Conservation (phyloP, 2,888 invertebrate genomes). For the Dendrolimus pini region DNA sequence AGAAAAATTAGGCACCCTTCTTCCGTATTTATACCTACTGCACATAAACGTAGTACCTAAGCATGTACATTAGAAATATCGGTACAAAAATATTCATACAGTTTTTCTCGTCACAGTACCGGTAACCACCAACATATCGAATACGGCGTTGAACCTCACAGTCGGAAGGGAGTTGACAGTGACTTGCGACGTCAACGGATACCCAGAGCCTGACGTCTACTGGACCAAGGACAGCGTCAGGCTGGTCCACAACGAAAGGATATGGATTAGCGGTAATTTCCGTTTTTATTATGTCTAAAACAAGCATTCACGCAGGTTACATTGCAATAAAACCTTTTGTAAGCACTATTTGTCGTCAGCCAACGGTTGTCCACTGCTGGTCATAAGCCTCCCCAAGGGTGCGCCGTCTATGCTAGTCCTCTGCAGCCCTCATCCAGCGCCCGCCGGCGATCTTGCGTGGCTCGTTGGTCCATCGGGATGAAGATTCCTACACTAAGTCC, state of each 20-base stretch:
- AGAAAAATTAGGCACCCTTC: neutral
- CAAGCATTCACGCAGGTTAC: too few relatives aligned
- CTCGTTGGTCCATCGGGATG: too few relatives aligned
- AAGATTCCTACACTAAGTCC: too few relatives aligned
- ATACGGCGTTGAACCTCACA: constrained; percentile 71
- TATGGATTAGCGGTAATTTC: constrained; percentile 79
- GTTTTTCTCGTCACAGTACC: constrained; percentile 67
- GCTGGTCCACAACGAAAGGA: constrained; percentile 72
- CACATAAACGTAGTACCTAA: neutral
- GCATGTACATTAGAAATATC: neutral
- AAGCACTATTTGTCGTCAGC: too few relatives aligned
- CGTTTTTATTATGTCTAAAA: neutral
- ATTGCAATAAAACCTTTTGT: too few relatives aligned
- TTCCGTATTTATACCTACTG: neutral
- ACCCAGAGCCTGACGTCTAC: constrained; percentile 83
- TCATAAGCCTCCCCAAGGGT: too few relatives aligned
- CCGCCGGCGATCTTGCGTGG: too few relatives aligned
- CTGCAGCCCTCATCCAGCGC: too few relatives aligned
- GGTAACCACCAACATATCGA: constrained; percentile 79
- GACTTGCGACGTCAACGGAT: constrained; percentile 86
- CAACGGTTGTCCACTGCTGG: too few relatives aligned
- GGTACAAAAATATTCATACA: neutral
- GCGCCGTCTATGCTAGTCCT: too few relatives aligned
- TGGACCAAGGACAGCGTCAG: constrained; percentile 88
- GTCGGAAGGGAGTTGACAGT: constrained; percentile 83